A percentile compares a stretch with the other conserved stretches of the same genome.
phyloP scores from a whole-genome alignment of 1,140 invertebrate genomes.

The Musca domestica region DNA sequence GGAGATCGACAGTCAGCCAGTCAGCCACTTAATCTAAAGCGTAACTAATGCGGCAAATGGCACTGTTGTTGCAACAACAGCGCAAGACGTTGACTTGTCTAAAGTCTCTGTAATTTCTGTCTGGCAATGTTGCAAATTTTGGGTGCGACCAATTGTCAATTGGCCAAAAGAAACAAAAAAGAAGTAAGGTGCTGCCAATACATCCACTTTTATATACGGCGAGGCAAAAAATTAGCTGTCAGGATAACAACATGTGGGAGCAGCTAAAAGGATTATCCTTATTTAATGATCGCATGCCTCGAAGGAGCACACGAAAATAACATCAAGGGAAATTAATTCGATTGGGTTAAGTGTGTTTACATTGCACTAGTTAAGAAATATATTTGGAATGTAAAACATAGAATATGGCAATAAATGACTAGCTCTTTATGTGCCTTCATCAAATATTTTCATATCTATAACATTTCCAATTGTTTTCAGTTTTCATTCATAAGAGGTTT shows the following conservation, averaged over 20 bases:
- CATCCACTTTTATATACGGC: neutral
- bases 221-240: neutral
- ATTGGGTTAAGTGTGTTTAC: neutral
- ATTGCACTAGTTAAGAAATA: no score
- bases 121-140: slow-evolving; percentile 1
- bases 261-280: slow-evolving; percentile 20
- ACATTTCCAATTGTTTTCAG: no score
- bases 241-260: slow-evolving; percentile 5
- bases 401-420: no score
- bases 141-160: slow-evolving; percentile 16
- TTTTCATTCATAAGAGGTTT: no score
- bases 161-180: neutral
- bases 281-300: neutral
- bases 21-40: slow-evolving; percentile 13
- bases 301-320: slow-evolving; percentile 1
- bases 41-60: slow-evolving; percentile 13
- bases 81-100: neutral
- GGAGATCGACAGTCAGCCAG: slow-evolving; percentile 10
- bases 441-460: no score
- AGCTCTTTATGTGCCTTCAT: no score
- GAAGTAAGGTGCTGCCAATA: neutral
- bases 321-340: neutral
- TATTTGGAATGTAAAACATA: no score
- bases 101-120: neutral
- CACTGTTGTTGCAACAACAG: neutral